Conservation (phyloP, 2,888 invertebrate genomes). For the Hirtodrosophila trivittata region DNA sequence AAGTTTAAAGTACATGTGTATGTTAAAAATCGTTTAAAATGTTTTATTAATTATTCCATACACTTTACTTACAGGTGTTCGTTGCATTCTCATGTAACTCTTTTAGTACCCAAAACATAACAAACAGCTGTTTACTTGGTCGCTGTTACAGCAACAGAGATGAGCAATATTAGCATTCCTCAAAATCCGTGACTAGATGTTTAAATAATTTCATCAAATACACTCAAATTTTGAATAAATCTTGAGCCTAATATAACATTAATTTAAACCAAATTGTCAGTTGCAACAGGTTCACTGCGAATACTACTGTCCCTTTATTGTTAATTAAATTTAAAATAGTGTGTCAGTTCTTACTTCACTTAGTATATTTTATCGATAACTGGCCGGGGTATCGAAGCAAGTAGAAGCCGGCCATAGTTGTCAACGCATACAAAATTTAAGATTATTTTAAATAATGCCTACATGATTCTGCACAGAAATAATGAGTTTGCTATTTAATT, state of each 20-base stretch:
- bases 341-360: not conserved
- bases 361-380: not conserved
- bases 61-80: constrained; percentile 27
- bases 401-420: not conserved
- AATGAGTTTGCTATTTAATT: too few species aligned
- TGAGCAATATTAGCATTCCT: not conserved
- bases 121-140: constrained; percentile 36
- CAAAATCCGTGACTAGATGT: not conserved
- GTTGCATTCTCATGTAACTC: constrained; percentile 24
- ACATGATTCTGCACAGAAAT: not conserved
- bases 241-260: too few species aligned
- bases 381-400: not conserved
- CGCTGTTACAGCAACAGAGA: not conserved
- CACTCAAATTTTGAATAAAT: too few species aligned
- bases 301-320: too few species aligned
- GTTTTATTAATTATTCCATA: not conserved
- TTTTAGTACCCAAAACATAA: not conserved
- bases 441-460: not conserved
- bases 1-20: too few species aligned
- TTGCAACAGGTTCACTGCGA: too few species aligned
- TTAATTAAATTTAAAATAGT: not conserved
- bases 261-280: too few species aligned
- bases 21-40: too few species aligned
- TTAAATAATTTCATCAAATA: too few species aligned
- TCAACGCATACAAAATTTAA: not conserved